These are phyloP conservation scores for Polydrusus tereticollis DNA, from an alignment of 2,888 invertebrate species.

Conservation along the genomic window DNA sequence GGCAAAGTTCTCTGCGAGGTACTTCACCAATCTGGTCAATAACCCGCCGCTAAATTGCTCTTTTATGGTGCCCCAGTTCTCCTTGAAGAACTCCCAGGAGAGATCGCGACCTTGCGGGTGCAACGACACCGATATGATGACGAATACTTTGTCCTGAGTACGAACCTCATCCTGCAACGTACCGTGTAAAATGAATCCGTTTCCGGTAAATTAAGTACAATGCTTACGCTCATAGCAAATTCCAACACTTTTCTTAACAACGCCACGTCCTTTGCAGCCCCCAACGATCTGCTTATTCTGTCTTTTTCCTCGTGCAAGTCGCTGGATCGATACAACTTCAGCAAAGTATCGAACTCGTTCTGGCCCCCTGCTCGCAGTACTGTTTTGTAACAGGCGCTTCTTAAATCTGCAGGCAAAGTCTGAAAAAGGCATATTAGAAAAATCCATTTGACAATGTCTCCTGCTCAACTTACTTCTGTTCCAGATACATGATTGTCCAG, in stretches of 20 bases:
- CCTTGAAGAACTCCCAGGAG: constrained; percentile 92
- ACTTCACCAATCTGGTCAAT: constrained; percentile 85
- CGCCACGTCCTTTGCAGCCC: constrained; percentile 79
- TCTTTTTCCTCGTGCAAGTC: constrained; percentile 96
- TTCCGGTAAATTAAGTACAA: too few species aligned
- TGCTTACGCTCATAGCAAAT: constrained; percentile 84
- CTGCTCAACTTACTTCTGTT: constrained; percentile 65
- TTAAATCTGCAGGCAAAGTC: constrained; percentile 81
- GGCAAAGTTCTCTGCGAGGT: constrained; percentile 90
- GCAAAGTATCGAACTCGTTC: constrained; percentile 80
- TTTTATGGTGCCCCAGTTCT: constrained; percentile 82
- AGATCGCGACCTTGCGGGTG: constrained; percentile 85
- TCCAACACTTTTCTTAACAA: constrained; percentile 82
- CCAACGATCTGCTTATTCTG: constrained; percentile 86
- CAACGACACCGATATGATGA: constrained; percentile 87
- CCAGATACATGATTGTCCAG: constrained; percentile 77
- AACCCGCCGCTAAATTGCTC: constrained; percentile 88
- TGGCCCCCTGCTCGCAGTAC: constrained; percentile 81
- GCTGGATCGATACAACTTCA: constrained; percentile 84
- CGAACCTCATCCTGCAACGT: constrained; percentile 85
- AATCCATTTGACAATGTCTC: neutral
- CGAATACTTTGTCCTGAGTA: constrained; percentile 91
- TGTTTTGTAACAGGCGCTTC: constrained; percentile 88
- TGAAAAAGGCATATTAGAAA: neutral
- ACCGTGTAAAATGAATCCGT: neutral